Evolutionary conservation across 1,140 invertebrate species (phyloP).

Genomic region (Thalassaphorura encarpata): DNA sequence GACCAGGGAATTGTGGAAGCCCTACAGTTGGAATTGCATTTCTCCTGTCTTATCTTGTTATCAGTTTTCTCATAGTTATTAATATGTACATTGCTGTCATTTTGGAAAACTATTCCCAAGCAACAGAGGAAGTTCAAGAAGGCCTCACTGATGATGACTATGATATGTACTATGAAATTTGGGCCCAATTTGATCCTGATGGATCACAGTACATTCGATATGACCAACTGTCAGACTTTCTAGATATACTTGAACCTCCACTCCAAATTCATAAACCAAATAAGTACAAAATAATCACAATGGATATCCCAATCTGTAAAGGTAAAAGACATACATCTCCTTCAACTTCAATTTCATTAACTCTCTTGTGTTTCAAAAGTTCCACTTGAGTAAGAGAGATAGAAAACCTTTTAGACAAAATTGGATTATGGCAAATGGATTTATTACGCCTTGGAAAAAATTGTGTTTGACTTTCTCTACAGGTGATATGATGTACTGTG

Average conservation of each 20-base stretch:
- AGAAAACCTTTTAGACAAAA: no score
- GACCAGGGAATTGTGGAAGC: constrained; percentile 82
- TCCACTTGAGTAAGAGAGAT: no score
- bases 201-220: constrained; percentile 94
- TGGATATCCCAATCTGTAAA: constrained; percentile 97
- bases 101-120: constrained; percentile 95
- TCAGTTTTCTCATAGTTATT: constrained; percentile 95
- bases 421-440: no score
- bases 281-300: constrained; percentile 96
- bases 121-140: constrained; percentile 96
- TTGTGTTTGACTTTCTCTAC: not conserved
- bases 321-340: constrained; percentile 37
- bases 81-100: constrained; percentile 99
- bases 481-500: constrained; percentile 87
- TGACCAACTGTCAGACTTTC: constrained; percentile 83
- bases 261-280: constrained; percentile 95
- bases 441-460: no score
- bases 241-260: constrained; percentile 78
- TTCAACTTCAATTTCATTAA: no score
- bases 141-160: constrained; percentile 97
- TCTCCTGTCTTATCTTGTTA: constrained; percentile 89
- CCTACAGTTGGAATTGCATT: constrained; percentile 88
- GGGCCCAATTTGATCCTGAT: constrained; percentile 83
- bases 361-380: no score
- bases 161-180: constrained; percentile 99